Base-by-base conservation (phyloP, 2,113 vertebrate genomes). In the Elgaria multicarinata region DNA sequence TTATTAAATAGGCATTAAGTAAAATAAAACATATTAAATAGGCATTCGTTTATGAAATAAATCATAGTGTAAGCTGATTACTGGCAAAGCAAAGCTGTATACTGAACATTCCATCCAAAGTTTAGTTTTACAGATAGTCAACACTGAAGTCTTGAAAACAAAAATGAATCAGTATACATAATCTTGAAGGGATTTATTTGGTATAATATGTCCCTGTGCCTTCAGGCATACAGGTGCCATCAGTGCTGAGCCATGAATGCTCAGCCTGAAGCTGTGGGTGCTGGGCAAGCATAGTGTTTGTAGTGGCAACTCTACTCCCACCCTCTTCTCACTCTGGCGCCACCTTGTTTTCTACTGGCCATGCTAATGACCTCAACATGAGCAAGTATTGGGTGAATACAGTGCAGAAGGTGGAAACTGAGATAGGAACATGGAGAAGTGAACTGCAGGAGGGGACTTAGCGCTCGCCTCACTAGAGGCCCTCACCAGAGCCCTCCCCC, bases 21-120 rank as follows among this genome's bases (percentile, higher is more conserved):
- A 83, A 83, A 75, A 42, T 44, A 72, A 81, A 87, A 20, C 42
- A 75, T 28, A 74, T 72, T 62, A 46, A 62, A 62, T 74, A 44
- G 13, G 69, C 28, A 83, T 89, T 64, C n/a, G 39, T 64, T 36
- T 50, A 64, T 89, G 20, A 46, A 64, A 33, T 66, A 77, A 75
- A 39, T n/a, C 39, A n/a, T 55, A 64, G 53, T 53, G 6, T 77
- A 77, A 84, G 13, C 42, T 22, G 42, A 77, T 77, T 77, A 76
- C 33, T 64, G 26, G 9, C n/a, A 89, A 28, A 76, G 9, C n/a
- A 89, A 28, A 76, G 20, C 39, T 76, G 18, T 66, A n/a, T 53
- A 76, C 50, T 66, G 81, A 84, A 89, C 71, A 77, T 89, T 89
- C 53, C 42, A 50, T 75, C 44, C 67, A 22, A 89, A 75, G 13